phyloP scores from a whole-genome alignment of 2,113 vertebrate species.

The Microtus richardsoni region DNA sequence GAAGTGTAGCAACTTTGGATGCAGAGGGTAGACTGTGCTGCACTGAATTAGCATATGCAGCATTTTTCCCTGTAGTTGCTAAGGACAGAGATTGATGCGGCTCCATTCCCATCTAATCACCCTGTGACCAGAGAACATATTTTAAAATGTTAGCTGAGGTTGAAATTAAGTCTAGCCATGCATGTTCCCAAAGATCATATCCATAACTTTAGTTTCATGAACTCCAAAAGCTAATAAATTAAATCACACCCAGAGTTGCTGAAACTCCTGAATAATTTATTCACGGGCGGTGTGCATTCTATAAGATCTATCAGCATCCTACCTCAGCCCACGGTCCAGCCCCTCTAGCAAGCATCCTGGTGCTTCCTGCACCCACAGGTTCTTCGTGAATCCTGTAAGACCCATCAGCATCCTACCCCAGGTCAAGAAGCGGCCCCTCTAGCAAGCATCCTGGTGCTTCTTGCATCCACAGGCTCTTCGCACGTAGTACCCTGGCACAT shows the following conservation, averaged over 20 bases:
- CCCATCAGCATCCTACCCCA: background rate
- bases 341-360: background rate
- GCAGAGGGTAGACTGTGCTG: background rate
- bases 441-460: background rate
- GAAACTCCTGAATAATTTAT: constrained; percentile 11
- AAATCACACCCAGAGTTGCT: background rate
- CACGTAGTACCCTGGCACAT: rapidly evolving
- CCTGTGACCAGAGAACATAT: background rate
- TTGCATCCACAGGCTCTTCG: background rate
- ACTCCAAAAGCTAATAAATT: constrained; percentile 43
- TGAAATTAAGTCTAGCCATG: constrained; percentile 32
- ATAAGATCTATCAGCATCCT: background rate
- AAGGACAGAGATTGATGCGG: background rate
- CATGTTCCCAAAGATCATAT: background rate
- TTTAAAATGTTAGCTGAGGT: constrained; percentile 8
- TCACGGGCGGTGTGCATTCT: background rate
- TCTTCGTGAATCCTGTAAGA: background rate
- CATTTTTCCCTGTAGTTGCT: background rate
- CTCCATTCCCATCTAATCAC: background rate
- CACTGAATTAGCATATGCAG: rapidly evolving
- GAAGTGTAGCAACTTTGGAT: background rate
- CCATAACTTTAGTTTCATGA: constrained; percentile 12
- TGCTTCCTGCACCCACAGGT: background rate
- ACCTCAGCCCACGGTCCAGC: background rate
- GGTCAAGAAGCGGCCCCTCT: background rate